Percentiles rank a stretch among this genome's conserved stretches.
These are phyloP conservation scores for Luperina testacea DNA, from an alignment of 2,888 invertebrate species.

Conservation along the genomic window DNA sequence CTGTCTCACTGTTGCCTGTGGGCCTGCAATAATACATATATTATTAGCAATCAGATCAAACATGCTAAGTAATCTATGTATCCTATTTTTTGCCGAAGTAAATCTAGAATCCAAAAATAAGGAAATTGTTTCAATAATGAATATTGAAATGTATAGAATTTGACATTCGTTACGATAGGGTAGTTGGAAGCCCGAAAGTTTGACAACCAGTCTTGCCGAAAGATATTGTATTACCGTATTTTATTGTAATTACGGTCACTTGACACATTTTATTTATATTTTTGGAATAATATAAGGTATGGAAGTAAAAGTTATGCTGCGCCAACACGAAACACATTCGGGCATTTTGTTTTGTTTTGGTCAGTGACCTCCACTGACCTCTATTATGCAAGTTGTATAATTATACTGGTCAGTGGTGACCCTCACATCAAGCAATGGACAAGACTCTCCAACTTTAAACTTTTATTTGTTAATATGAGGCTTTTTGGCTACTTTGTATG, in stretches of 20 bases:
- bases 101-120: neutral
- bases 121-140: neutral
- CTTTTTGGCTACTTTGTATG: neutral
- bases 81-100: neutral
- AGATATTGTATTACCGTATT: neutral
- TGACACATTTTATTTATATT: too few relatives aligned
- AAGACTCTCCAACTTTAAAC: neutral
- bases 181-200: too few relatives aligned
- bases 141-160: neutral
- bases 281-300: too few relatives aligned
- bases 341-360: too few relatives aligned
- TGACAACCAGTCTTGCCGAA: neutral
- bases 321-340: too few relatives aligned
- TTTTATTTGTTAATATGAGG: neutral
- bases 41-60: neutral
- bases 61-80: neutral
- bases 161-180: neutral
- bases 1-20: slow-evolving; percentile 69
- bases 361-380: too few relatives aligned
- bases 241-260: too few relatives aligned
- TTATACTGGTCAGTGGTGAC: too few relatives aligned
- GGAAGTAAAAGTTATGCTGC: too few relatives aligned
- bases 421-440: too few relatives aligned
- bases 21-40: slow-evolving; percentile 65
- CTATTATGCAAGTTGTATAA: too few relatives aligned